A percentile compares a stretch with the other conserved stretches of the same genome.
Evolutionary conservation across 2,113 vertebrate species (phyloP).

Genomic region (Pelusios castaneus): DNA sequence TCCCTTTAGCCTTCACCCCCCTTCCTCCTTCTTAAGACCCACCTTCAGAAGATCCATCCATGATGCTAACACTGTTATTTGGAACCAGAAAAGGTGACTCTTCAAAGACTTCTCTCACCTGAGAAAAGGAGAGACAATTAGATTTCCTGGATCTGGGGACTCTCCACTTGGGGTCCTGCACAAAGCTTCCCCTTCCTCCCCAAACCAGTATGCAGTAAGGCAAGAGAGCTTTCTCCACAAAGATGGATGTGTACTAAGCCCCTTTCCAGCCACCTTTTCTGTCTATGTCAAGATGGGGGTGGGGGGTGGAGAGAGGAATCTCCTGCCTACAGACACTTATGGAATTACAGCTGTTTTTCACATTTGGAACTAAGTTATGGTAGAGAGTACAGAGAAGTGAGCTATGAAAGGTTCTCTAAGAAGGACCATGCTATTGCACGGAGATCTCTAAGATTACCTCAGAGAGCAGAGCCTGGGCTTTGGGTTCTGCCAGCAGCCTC

Average conservation of each 20-base stretch:
- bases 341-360: neutral
- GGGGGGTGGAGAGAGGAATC: too few species aligned
- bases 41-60: constrained; percentile 97
- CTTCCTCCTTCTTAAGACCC: neutral
- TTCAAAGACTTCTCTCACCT: constrained; percentile 90
- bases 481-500: constrained; percentile 88
- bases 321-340: neutral
- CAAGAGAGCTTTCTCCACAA: neutral
- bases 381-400: neutral
- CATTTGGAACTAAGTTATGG: neutral
- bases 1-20: neutral
- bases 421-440: neutral
- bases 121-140: neutral
- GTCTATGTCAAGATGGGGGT: neutral
- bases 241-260: neutral
- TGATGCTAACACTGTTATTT: constrained; percentile 90
- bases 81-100: constrained; percentile 95
- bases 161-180: neutral
- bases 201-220: neutral
- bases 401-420: neutral
- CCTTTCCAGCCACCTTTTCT: neutral
- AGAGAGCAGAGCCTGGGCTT: constrained; percentile 87
- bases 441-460: constrained; percentile 78
- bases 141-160: neutral
- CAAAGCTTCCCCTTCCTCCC: neutral